phyloP scores from a whole-genome alignment of 1,140 invertebrate species.

The Agrilus planipennis region DNA sequence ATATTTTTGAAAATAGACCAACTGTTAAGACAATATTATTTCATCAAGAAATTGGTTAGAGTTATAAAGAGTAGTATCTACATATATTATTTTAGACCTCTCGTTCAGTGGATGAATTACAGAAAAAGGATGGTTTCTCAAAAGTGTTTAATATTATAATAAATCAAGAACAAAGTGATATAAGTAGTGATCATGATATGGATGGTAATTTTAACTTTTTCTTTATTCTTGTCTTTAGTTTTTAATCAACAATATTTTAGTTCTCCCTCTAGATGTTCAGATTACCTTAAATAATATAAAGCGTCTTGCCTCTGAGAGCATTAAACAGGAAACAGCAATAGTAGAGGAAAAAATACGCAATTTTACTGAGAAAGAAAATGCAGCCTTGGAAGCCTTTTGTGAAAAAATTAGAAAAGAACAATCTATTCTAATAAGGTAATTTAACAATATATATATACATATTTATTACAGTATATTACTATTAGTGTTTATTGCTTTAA shows the following conservation, averaged over 20 bases:
- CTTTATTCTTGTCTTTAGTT: background rate
- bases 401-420: slow-evolving; percentile 40
- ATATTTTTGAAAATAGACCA: background rate
- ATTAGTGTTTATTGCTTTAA: no score
- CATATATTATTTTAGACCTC: background rate
- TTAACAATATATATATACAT: no score
- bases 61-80: slow-evolving; percentile 5
- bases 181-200: background rate
- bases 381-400: slow-evolving; percentile 36
- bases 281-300: slow-evolving; percentile 35
- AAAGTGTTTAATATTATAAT: slow-evolving; percentile 22
- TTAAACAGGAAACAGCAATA: slow-evolving; percentile 34
- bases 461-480: no score
- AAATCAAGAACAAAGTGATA: slow-evolving; percentile 9
- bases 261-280: slow-evolving; percentile 22
- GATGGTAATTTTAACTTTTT: background rate
- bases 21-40: slow-evolving; percentile 4
- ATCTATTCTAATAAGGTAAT: slow-evolving; percentile 35
- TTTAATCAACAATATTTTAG: slow-evolving; percentile 10
- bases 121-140: slow-evolving; percentile 18
- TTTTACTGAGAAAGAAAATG: slow-evolving; percentile 40
- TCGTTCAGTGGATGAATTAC: background rate
- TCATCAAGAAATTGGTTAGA: slow-evolving; percentile 1
- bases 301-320: slow-evolving; percentile 36
- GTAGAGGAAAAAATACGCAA: slow-evolving; percentile 40